Conservation (phyloP, 2,797 vertebrate genomes). For the Parotocinclus haroldoi region DNA sequence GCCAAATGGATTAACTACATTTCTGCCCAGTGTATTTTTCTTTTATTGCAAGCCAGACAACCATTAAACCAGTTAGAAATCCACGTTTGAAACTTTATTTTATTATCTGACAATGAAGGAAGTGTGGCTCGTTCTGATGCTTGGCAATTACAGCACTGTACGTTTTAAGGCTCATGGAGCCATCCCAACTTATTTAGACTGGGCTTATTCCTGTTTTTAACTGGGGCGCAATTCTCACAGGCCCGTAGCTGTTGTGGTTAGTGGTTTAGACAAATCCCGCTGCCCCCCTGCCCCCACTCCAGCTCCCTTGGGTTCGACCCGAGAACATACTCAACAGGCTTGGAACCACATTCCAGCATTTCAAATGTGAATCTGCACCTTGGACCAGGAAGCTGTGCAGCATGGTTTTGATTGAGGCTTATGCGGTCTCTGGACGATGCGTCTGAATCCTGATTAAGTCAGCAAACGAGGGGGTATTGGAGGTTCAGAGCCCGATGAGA, state of each 20-base stretch:
- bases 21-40: no score
- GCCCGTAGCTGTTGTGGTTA: conserved; percentile 17
- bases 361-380: conserved; percentile 54
- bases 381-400: conserved; percentile 57
- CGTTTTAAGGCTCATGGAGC: background rate
- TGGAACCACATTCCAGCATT: conserved; percentile 53
- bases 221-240: conserved; percentile 9
- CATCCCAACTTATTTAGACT: conserved; percentile 20
- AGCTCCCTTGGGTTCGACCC: conserved; percentile 47
- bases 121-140: background rate
- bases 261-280: conserved; percentile 33
- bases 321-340: conserved; percentile 58
- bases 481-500: conserved; percentile 64
- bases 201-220: conserved; percentile 21
- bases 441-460: conserved; percentile 68
- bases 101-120: background rate
- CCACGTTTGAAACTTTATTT: background rate
- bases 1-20: no score
- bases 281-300: conserved; percentile 26
- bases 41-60: background rate
- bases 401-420: conserved; percentile 66
- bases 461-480: conserved; percentile 50
- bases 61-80: background rate
- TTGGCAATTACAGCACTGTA: conserved; percentile 3
- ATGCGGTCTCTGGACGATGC: conserved; percentile 66